Evolutionary conservation across 2,888 invertebrate species (phyloP), one percentile per base, ranked within the genome.

Genomic region (Ophioninae sp.): DNA sequence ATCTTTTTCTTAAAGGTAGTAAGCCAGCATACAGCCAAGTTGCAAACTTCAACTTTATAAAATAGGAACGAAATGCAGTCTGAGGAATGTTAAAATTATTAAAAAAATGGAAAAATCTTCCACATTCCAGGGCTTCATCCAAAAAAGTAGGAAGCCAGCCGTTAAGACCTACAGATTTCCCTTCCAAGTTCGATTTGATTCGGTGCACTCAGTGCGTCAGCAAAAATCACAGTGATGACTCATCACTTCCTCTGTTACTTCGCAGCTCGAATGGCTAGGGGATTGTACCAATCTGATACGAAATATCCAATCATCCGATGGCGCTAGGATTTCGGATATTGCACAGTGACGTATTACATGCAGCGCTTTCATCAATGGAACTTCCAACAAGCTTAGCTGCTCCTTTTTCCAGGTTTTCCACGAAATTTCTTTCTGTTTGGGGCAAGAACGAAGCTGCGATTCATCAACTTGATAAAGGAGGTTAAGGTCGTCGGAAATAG

Each of bases 391-490:
- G 37, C 23, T 76, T 68, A 39, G 50, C n/a, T 50, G 62, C 50
- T 57, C 57, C 61, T 69, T 68, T 61, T 65, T 56, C 57, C 59
- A 64, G 21, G 64, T 39, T 69, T 69, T 70, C 56, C 50, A 57
- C 50, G 69, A 64, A 78, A 57, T 57, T 69, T 30, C 57, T 69
- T 21, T 17, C 64, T 56, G 77, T 44, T 69, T 78, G 56, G 78
- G 56, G 41, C 61, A 39, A 57, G 77, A 30, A 78, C 10, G 69
- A 73, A 73, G 73, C 17, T 30, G 62, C 76, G 67, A 79, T 83
- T 79, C 70, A 81, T 79, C 83, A 69, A 64, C 41, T 76, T 62
- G 81, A 81, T 79, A 83, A 76, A 68, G 69, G 75, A 67, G 59
- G 72, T 73, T 57, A 65, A 65, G 57, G 50, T 69, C 65, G 56